Base-by-base conservation (phyloP, 2,888 invertebrate genomes). In the Idaea dimidiata region DNA sequence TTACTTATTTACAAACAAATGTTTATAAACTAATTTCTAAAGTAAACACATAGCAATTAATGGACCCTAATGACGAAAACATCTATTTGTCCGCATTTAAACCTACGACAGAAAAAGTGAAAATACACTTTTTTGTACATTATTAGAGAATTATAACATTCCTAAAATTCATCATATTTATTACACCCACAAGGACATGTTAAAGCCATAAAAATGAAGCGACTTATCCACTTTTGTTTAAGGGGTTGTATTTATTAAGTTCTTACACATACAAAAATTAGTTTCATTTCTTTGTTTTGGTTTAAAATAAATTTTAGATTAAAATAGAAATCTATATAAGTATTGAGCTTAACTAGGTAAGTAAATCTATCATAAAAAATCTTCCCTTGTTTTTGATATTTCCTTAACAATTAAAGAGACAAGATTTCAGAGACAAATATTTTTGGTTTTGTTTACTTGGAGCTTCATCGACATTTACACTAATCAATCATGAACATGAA, bases 291-390 rank as follows among this genome's bases (percentile, higher is more conserved):
- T n/a, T 62, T 24, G 18, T 58, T 53, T 31, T 59, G 59, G 59
- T 54, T 54, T 60, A 54, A 64, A 62, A 64, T 62, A 60, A 63
- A 53, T 60, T 58, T 59, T 61, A 59, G 62, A 65, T 63, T 65
- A 62, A 65, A 65, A 67, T 65, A 64, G 24, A 65, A 58, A 61
- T 61, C 56, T 64, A 60, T 67, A 60, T 67, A 24, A 24, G 24
- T 24, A 61, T 62, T 43, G 63, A 63, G 62, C 60, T 63, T 60
- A 63, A 54, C 61, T 55, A 62, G 33, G 16, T 59, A 24, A 53
- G 1, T 57, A 59, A 56, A 24, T 33, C 58, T 43, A 43, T 43
- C 14, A 43, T 43, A 43, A 43, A 43, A 32, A 43, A 43, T 43
- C 43, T 43, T 55, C 33, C 60, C 59, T 55, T 64, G 59, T 59